Percentiles rank a stretch among this genome's conserved stretches.
Evolutionary conservation across 2,113 vertebrate species (phyloP).

Genomic region (Tachycineta bicolor): DNA sequence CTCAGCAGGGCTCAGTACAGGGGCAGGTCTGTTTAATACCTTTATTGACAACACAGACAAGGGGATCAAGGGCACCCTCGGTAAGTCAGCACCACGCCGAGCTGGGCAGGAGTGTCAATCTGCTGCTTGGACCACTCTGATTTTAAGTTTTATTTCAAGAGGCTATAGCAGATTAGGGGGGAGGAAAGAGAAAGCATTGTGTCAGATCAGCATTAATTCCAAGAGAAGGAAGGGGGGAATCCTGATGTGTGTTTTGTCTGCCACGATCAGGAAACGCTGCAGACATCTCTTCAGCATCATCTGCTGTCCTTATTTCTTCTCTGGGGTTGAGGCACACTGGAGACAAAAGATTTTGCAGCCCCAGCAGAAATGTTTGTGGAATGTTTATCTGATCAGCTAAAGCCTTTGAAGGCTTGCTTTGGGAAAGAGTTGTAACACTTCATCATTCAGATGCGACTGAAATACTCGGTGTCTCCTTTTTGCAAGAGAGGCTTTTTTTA

Average conservation of each 20-base stretch:
- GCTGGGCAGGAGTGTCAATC: neutral
- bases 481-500: neutral
- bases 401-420: conserved; percentile 54
- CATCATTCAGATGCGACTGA: conserved; percentile 42
- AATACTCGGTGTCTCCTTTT: neutral
- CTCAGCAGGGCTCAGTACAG: neutral
- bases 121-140: neutral
- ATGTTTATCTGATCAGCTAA: conserved; percentile 59
- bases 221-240: neutral
- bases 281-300: conserved; percentile 58
- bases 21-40: neutral
- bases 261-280: conserved; percentile 31
- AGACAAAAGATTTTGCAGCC: conserved; percentile 48
- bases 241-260: neutral
- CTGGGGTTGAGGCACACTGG: neutral
- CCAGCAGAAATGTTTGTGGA: conserved; percentile 54
- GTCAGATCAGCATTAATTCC: neutral
- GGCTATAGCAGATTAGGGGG: neutral
- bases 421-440: conserved; percentile 54
- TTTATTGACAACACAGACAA: neutral
- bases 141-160: neutral
- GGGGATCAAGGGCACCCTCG: fast-evolving
- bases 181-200: neutral
- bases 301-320: conserved; percentile 41
- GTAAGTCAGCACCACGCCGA: neutral